These are phyloP conservation scores for Syrmaticus mikado DNA, from an alignment of 2,113 vertebrate species.

Conservation along the genomic window DNA sequence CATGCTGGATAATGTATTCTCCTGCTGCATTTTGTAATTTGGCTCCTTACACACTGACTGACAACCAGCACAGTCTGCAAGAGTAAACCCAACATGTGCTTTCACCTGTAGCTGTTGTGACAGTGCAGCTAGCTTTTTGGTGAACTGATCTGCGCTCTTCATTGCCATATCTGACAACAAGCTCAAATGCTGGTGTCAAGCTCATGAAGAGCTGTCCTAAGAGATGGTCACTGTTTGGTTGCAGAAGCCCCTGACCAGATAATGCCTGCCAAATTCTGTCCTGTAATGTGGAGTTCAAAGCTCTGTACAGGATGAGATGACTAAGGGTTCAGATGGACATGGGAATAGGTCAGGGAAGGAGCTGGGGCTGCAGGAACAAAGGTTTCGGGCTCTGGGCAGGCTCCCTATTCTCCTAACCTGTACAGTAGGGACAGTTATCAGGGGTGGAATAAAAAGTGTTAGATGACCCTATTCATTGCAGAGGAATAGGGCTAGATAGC, in stretches of 20 bases:
- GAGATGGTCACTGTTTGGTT: background rate
- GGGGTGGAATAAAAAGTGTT: background rate
- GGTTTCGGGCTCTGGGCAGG: background rate
- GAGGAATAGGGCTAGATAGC: too few relatives aligned
- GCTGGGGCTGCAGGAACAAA: background rate
- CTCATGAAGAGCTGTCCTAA: background rate
- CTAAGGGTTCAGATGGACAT: rapidly evolving
- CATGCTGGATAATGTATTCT: rapidly evolving
- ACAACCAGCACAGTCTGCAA: background rate
- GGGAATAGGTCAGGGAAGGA: background rate
- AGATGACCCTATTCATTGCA: too few relatives aligned
- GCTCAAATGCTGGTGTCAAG: background rate
- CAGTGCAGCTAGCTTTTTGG: background rate
- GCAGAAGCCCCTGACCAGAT: background rate
- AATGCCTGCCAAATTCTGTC: background rate
- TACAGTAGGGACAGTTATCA: too few relatives aligned
- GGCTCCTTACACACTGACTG: background rate
- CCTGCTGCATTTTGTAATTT: background rate
- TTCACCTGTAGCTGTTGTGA: background rate
- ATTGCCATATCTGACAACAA: rapidly evolving
- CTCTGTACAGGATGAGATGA: background rate
- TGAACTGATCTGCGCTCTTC: rapidly evolving
- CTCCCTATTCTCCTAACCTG: background rate
- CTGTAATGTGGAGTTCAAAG: background rate
- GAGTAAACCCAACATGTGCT: background rate